phyloP scores from a whole-genome alignment of 2,113 vertebrate genomes.

The Gallinago undulata region DNA sequence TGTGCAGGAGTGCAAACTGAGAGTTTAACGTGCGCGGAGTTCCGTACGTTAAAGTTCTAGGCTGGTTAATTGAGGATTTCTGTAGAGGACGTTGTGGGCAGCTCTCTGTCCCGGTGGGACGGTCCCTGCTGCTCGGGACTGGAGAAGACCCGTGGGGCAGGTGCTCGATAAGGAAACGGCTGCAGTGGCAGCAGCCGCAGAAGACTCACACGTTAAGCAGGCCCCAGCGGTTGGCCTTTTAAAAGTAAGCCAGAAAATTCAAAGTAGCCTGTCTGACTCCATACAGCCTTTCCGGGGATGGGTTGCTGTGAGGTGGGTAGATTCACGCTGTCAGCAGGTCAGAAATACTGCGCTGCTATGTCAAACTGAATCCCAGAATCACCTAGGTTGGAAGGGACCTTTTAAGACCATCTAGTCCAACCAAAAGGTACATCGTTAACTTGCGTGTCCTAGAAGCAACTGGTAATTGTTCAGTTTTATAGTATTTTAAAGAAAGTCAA shows the following conservation, averaged over 20 bases:
- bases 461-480: not conserved
- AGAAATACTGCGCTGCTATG: not conserved
- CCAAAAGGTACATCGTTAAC: not conserved
- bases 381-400: no score
- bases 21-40: fast-evolving
- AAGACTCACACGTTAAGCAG: not conserved
- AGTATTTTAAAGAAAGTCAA: not conserved
- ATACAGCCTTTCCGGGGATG: fast-evolving
- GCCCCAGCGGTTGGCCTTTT: not conserved
- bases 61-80: not conserved
- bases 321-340: not conserved
- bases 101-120: no score
- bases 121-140: no score
- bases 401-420: no score
- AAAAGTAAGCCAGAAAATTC: not conserved
- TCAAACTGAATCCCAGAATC: not conserved
- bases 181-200: not conserved
- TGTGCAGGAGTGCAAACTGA: fast-evolving
- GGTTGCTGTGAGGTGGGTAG: not conserved
- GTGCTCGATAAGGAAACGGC: fast-evolving
- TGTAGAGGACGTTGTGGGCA: not conserved
- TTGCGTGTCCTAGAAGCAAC: not conserved
- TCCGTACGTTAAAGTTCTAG: not conserved
- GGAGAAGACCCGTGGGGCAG: not conserved
- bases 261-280: not conserved